Conservation (phyloP, 1,140 invertebrate species). For the Nymphalis io region DNA sequence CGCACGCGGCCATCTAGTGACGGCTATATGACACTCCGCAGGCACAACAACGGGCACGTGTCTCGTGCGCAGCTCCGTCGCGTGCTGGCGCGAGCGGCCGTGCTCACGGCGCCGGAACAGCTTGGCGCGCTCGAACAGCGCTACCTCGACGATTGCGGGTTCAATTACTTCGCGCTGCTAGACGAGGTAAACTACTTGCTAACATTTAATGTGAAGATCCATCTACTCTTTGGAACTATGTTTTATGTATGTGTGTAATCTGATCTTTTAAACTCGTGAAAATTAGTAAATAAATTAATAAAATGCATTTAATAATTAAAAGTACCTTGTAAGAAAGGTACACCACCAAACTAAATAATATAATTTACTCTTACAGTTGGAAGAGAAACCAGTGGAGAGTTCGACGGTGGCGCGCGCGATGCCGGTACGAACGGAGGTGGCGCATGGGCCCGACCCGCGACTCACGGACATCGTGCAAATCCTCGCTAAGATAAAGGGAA, state of each 20-base stretch:
- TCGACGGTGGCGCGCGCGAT: slow-evolving; percentile 79
- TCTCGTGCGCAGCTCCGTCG: slow-evolving; percentile 85
- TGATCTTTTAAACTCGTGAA: too few relatives aligned
- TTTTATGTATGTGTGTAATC: too few relatives aligned
- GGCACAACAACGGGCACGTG: slow-evolving; percentile 85
- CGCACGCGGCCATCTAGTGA: neutral
- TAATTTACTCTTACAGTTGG: slow-evolving; percentile 44
- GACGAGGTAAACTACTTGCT: slow-evolving; percentile 77
- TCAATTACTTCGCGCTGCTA: slow-evolving; percentile 85
- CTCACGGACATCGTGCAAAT: slow-evolving; percentile 85
- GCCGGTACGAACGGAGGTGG: slow-evolving; percentile 78
- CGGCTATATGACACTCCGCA: slow-evolving; percentile 46
- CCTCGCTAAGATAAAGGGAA: slow-evolving; percentile 87
- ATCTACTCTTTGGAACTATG: too few relatives aligned
- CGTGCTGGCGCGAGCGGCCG: slow-evolving; percentile 82
- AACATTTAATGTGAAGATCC: too few relatives aligned
- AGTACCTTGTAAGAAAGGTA: too few relatives aligned
- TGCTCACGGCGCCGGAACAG: slow-evolving; percentile 83
- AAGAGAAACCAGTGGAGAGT: slow-evolving; percentile 62
- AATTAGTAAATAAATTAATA: too few relatives aligned
- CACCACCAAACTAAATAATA: too few relatives aligned
- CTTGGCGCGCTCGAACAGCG: slow-evolving; percentile 84
- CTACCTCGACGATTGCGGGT: slow-evolving; percentile 86
- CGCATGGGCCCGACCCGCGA: slow-evolving; percentile 77
- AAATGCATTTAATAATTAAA: too few relatives aligned